phyloP scores from a whole-genome alignment of 2,113 vertebrate genomes.

The human region DNA sequence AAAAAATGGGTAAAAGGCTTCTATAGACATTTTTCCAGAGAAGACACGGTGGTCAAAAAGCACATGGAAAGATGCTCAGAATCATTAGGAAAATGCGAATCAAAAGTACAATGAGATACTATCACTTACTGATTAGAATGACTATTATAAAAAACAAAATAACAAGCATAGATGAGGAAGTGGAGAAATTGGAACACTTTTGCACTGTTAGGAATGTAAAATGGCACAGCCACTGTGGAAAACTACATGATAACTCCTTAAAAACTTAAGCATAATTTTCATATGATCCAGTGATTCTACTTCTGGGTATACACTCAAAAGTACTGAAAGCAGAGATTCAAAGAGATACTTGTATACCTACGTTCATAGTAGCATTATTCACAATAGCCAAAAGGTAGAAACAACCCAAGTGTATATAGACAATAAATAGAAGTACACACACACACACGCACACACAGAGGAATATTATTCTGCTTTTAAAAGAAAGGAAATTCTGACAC shows the following conservation, averaged over 20 bases:
- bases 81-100: neutral
- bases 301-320: neutral
- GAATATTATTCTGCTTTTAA: neutral
- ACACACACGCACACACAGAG: neutral
- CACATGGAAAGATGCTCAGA: neutral
- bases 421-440: neutral
- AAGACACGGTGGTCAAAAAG: neutral
- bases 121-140: neutral
- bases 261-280: conserved; percentile 10
- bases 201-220: neutral
- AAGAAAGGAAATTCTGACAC: neutral
- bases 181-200: neutral
- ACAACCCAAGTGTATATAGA: neutral
- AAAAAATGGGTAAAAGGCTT: neutral
- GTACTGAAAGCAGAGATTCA: neutral
- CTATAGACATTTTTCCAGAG: neutral
- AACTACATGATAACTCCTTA: neutral
- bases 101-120: neutral
- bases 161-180: neutral
- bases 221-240: neutral
- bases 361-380: neutral
- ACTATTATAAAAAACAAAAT: neutral
- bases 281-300: neutral
- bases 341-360: neutral
- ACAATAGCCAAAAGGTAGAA: neutral